A percentile compares a stretch with the other conserved stretches of the same genome.
Conservation (phyloP, 2,797 vertebrate genomes). For the Galagoides demidoff region DNA sequence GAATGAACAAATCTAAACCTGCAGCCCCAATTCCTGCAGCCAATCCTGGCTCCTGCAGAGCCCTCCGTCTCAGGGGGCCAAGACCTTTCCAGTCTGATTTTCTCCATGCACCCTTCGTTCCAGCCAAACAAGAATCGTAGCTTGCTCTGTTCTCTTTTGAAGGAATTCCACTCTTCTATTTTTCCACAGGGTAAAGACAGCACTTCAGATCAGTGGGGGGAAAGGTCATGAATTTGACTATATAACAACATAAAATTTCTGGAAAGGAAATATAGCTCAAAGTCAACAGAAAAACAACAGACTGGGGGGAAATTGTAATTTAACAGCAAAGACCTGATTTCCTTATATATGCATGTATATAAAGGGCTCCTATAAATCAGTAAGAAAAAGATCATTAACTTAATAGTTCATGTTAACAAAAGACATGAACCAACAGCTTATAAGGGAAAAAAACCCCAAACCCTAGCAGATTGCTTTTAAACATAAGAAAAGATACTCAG, state of each 20-base stretch:
- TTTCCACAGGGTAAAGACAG: slow-evolving; percentile 15
- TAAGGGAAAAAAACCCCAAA: not conserved
- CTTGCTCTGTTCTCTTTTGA: not conserved
- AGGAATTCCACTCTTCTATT: not conserved
- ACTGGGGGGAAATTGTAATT: not conserved
- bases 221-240: slow-evolving; percentile 21
- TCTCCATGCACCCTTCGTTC: not conserved
- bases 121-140: fast-evolving
- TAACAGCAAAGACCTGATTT: slow-evolving; percentile 17
- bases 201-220: not conserved
- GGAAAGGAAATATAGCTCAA: slow-evolving; percentile 25
- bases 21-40: not conserved
- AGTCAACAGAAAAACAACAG: slow-evolving; percentile 54
- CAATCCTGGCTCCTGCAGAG: not conserved
- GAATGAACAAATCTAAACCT: not conserved
- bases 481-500: slow-evolving; percentile 20
- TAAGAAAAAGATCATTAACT: slow-evolving; percentile 43
- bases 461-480: slow-evolving; percentile 8
- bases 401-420: slow-evolving; percentile 27
- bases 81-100: not conserved
- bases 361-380: slow-evolving; percentile 55
- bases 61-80: not conserved
- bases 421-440: not conserved
- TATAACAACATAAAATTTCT: slow-evolving; percentile 20
- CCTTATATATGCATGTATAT: not conserved